Evolutionary conservation across 2,113 vertebrate species (phyloP), one percentile per base, ranked within the genome.

Genomic region (Esox niger): DNA sequence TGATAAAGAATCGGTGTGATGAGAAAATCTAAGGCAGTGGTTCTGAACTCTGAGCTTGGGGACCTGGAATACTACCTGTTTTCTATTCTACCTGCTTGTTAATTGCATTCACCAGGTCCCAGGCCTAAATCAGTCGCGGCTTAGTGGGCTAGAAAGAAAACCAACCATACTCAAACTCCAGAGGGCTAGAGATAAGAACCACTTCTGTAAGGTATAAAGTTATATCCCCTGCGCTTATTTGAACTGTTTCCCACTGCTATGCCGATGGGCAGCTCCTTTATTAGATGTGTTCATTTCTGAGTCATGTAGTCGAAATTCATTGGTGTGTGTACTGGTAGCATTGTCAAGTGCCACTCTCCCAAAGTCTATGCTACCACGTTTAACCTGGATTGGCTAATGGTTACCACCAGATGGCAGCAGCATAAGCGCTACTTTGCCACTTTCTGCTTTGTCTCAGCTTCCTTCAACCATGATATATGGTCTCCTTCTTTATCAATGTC

Each of bases 351-450:
- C 21, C 55, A 7, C 1, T 1, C 29, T 6, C 11, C 1, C 1
- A n/a, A n/a, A n/a, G n/a, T n/a, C n/a, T n/a, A n/a, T n/a, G n/a
- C 1, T 13, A 1, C 35, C 17, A 10, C 17, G 35, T 43, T 3
- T 35, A 43, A 68, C 71, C 30, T 62, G 61, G 76, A 82, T 74
- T 84, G 52, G 70, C 66, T 4, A 33, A n/a, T 43, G 64, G 27
- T 72, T 66, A 68, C 88, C 88, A 89, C 88, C 89, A 91, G 90
- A 88, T 89, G 91, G 88, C 75, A 85, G 88, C 85, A 89, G 86
- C 70, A 57, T 70, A 84, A 88, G 83, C 75, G 49, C 32, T 66
- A 67, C 47, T 25, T 59, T 2, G 27, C 61, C 26, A 68, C 26
- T 58, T 30, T 35, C 1, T 26, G 3, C 13, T 15, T 10, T 23